Evolutionary conservation across 2,888 invertebrate genomes (phyloP).

Genomic region (Callyntrura guangdongensis): DNA sequence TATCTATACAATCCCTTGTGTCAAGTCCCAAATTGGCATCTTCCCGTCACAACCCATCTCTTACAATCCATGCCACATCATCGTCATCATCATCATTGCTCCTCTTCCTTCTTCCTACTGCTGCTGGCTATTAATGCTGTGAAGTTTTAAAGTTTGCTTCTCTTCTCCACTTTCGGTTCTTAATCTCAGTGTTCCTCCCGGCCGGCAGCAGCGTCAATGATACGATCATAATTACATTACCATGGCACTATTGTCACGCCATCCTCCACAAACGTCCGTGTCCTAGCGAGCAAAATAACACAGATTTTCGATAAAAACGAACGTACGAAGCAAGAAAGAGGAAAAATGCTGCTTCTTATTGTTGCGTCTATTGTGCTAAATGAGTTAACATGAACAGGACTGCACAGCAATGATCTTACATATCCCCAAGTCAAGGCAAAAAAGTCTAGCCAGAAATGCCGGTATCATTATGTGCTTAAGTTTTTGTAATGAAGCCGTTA

Average conservation of each 20-base stretch:
- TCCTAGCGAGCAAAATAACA: slow-evolving; percentile 26
- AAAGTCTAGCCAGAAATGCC: too few relatives aligned
- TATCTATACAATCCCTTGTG: slow-evolving; percentile 52
- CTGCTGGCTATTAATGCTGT: background rate
- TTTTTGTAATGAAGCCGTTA: too few relatives aligned
- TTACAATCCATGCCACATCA: background rate
- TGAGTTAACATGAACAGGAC: too few relatives aligned
- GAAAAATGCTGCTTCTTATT: background rate
- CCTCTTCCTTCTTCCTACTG: background rate
- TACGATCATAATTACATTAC: slow-evolving; percentile 13
- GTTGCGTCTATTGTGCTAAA: background rate
- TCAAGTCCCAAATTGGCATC: slow-evolving; percentile 63
- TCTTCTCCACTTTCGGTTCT: background rate
- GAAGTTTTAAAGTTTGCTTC: background rate
- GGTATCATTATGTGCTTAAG: too few relatives aligned
- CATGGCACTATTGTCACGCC: background rate
- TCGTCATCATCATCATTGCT: background rate
- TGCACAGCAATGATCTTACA: too few relatives aligned
- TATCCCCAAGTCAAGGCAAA: too few relatives aligned
- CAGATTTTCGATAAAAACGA: background rate
- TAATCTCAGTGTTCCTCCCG: background rate
- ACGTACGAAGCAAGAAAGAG: background rate
- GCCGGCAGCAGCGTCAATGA: background rate
- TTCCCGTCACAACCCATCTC: slow-evolving; percentile 29
- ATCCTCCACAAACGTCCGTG: slow-evolving; percentile 10